phyloP scores from a whole-genome alignment of 2,113 vertebrate species.

The Rhynchomys soricoides region DNA sequence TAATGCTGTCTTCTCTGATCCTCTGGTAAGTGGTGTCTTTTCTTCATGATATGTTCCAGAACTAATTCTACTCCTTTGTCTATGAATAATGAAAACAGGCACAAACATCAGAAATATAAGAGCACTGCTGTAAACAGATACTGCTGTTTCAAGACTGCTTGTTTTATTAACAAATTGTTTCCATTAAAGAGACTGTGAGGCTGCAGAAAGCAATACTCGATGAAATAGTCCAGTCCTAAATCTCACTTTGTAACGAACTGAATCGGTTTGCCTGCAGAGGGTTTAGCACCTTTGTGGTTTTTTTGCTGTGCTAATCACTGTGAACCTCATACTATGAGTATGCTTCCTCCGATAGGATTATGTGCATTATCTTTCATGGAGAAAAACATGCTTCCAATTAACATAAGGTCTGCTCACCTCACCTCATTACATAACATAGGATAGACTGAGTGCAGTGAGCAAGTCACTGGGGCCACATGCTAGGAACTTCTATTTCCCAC shows the following conservation, averaged over 20 bases:
- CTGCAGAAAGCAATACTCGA: slow-evolving; percentile 63
- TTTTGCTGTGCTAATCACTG: not conserved
- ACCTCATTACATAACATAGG: not conserved
- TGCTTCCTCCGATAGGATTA: not conserved
- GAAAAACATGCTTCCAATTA: slow-evolving; percentile 58
- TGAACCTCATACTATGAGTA: slow-evolving; percentile 1
- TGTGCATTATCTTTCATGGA: not conserved
- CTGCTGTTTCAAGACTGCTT: slow-evolving; percentile 57
- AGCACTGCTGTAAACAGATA: slow-evolving; percentile 50
- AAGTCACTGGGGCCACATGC: not conserved
- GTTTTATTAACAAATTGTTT: slow-evolving; percentile 76
- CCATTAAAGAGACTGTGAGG: slow-evolving; percentile 67
- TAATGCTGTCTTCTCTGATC: not conserved
- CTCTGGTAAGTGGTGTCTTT: slow-evolving; percentile 11
- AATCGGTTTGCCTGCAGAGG: not conserved
- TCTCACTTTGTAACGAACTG: not conserved
- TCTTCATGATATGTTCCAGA: slow-evolving; percentile 54
- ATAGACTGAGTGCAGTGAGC: not conserved
- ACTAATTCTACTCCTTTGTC: not conserved
- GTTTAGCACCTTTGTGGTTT: not conserved
- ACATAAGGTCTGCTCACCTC: slow-evolving; percentile 5
- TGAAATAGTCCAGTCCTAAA: slow-evolving; percentile 66
- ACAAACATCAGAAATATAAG: slow-evolving; percentile 37
- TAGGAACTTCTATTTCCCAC: not conserved
- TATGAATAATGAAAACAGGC: slow-evolving; percentile 56